These are phyloP conservation scores for Eristalis intricaria DNA, from an alignment of 2,888 invertebrate genomes.

Conservation along the genomic window DNA sequence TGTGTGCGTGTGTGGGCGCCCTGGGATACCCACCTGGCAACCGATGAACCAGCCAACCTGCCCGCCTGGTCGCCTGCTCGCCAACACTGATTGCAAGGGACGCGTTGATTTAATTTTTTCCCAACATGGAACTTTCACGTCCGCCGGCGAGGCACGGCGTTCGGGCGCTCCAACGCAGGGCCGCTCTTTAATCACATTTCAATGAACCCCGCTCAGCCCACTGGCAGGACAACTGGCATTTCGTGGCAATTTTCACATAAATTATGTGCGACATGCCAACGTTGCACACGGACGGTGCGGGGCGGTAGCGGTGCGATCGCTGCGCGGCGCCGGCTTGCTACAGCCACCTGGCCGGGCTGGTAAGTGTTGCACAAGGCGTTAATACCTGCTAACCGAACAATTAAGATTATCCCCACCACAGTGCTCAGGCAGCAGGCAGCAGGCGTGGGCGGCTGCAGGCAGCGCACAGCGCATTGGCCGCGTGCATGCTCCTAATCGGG, in stretches of 20 bases:
- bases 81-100: conserved; percentile 28
- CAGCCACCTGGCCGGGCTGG: neutral
- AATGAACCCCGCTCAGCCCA: conserved; percentile 2
- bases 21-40: neutral
- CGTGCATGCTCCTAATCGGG: conserved; percentile 47
- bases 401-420: conserved; percentile 44
- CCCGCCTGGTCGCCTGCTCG: neutral
- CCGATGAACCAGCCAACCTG: neutral
- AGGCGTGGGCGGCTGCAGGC: neutral
- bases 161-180: too few relatives aligned
- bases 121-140: conserved; percentile 14
- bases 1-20: neutral
- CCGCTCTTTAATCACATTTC: conserved; percentile 34
- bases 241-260: conserved; percentile 21
- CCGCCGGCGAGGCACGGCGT: too few relatives aligned
- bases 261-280: conserved; percentile 40
- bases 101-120: conserved; percentile 41
- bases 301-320: neutral
- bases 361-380: conserved; percentile 63
- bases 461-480: neutral
- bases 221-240: conserved; percentile 14
- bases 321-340: neutral
- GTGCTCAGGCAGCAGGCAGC: neutral
- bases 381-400: conserved; percentile 67
- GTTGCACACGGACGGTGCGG: neutral